A percentile compares a stretch with the other conserved stretches of the same genome.
Evolutionary conservation across 2,888 invertebrate genomes (phyloP).

Genomic region (Catocala nupta): DNA sequence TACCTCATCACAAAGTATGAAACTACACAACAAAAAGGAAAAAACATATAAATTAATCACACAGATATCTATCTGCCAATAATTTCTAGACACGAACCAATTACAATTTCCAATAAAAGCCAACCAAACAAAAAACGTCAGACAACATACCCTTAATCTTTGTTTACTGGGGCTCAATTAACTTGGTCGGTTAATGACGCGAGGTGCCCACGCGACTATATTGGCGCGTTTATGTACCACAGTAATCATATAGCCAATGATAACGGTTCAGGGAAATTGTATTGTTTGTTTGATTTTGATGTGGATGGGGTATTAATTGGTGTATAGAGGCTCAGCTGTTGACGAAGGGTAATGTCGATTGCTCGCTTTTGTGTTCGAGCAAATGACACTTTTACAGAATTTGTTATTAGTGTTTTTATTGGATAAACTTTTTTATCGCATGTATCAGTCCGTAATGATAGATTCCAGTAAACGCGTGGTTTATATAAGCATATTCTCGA

Average conservation of each 20-base stretch:
- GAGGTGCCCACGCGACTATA: conserved; percentile 50
- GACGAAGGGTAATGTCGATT: conserved; percentile 9
- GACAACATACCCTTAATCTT: conserved; percentile 60
- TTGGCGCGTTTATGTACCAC: conserved; percentile 27
- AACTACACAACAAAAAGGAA: conserved; percentile 7
- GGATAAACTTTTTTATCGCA: not conserved
- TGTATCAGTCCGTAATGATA: too few species aligned
- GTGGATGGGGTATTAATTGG: conserved; percentile 41
- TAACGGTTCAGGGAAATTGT: conserved; percentile 49
- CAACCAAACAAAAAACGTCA: conserved; percentile 55
- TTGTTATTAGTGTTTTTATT: not conserved
- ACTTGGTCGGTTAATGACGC: conserved; percentile 61
- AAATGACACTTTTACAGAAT: not conserved
- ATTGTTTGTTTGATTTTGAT: conserved; percentile 47
- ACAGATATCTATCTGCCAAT: conserved; percentile 43
- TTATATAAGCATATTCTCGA: too few species aligned
- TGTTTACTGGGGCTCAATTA: conserved; percentile 69
- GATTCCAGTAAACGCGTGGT: too few species aligned
- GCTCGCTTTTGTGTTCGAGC: conserved; percentile 7
- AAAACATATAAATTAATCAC: conserved; percentile 38
- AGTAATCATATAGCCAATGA: conserved; percentile 37
- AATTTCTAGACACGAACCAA: conserved; percentile 53
- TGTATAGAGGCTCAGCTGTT: conserved; percentile 19
- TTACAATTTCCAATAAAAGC: conserved; percentile 62
- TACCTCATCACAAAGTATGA: conserved; percentile 13